Base-by-base conservation (phyloP, 2,888 invertebrate species). In the Melieria omissa region DNA sequence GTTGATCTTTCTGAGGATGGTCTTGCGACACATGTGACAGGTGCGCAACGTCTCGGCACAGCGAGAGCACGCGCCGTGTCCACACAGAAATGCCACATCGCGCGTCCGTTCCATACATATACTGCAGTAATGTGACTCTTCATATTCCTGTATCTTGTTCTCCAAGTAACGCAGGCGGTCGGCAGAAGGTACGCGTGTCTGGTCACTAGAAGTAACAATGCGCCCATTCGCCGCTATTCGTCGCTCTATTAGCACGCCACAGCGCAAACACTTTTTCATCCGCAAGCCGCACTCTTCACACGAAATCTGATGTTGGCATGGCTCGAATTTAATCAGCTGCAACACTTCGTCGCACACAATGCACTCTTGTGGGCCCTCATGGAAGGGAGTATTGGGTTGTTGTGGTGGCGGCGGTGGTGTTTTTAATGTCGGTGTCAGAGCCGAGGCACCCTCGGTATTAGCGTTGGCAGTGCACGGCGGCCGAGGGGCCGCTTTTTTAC, bases 11-110 rank as follows among this genome's bases (percentile, higher is more conserved):
- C 86, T 87, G 60, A 85, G 78, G 79, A 87, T 87, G 62, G 86
- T 86, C 78, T 87, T 87, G 67, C 87, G 84, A 75, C 87, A 87
- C 94, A 96, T 95, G 88, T 95, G 95, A 87, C 95, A 96, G 29
- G 91, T 93, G 81, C 92, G 91, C 49, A 96, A 88, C 0, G 95
- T 93, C 75, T 93, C 92, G 0, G 95, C 93, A 84, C 96, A 96
- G 78, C 91, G 90, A 67, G 92, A 91, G 85, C 96, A 96, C 12
- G 95, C 93, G 41, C 93, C 93, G 81, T 96, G 96, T 2, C 96
- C 96, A 81, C 96, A 96, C n/a, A 95, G 88, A 85, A 96, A 96
- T 41, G 93, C 95, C 29, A 95, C 93, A 82, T 94, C 94, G 52
- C 93, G 88, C 73, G 91, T 90, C 49, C 94, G 88, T 82, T 96